Conservation (phyloP, 2,888 invertebrate species). For the Lochmaea crataegi region DNA sequence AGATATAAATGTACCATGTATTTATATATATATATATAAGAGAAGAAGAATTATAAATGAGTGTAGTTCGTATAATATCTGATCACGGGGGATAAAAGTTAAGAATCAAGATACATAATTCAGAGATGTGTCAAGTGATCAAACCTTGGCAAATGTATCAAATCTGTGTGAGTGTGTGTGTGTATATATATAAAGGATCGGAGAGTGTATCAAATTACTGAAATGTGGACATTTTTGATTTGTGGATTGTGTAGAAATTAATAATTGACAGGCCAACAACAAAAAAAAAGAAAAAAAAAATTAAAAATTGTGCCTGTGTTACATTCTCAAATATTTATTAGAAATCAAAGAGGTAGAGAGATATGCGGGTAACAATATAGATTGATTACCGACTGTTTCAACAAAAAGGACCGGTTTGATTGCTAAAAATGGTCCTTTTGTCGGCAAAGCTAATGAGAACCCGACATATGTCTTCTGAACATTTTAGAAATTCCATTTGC, state of each 20-base stretch:
- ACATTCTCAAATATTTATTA: slow-evolving; percentile 46
- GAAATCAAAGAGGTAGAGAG: slow-evolving; percentile 40
- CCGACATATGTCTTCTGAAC: slow-evolving; percentile 58
- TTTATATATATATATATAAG: slow-evolving; percentile 12
- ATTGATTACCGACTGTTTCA: slow-evolving; percentile 53
- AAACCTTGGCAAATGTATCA: slow-evolving; percentile 50
- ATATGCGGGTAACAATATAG: slow-evolving; percentile 51
- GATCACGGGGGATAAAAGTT: slow-evolving; percentile 46
- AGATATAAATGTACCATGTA: slow-evolving; percentile 42
- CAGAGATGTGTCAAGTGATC: slow-evolving; percentile 45
- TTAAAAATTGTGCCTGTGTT: not conserved
- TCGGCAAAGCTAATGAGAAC: slow-evolving; percentile 60
- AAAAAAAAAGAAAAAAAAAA: not conserved
- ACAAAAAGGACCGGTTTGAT: slow-evolving; percentile 58
- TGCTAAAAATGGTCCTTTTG: slow-evolving; percentile 62
- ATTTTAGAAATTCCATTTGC: slow-evolving; percentile 51
- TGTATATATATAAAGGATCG: slow-evolving; percentile 39
- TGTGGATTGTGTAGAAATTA: slow-evolving; percentile 1
- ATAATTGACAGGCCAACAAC: not conserved
- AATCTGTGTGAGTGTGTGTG: slow-evolving; percentile 34
- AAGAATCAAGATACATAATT: slow-evolving; percentile 48
- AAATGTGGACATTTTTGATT: slow-evolving; percentile 36
- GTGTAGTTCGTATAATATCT: slow-evolving; percentile 45
- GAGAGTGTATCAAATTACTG: slow-evolving; percentile 46
- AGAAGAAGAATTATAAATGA: slow-evolving; percentile 45